Base-by-base conservation (phyloP, 2,888 invertebrate species). In the Acleris laterana region DNA sequence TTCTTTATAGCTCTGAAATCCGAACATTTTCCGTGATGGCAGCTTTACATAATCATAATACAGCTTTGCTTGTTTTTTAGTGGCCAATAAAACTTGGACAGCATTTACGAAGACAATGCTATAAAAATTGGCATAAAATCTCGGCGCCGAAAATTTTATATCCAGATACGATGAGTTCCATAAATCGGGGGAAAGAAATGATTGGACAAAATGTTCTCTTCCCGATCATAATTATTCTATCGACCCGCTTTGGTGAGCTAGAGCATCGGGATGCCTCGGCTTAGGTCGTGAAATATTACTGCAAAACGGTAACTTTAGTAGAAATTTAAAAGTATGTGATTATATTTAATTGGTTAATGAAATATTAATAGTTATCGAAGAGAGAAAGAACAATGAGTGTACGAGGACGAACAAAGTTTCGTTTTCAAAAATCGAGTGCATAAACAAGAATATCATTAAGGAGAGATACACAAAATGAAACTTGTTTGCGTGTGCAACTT, bases 121-220 rank as follows among this genome's bases (percentile, higher is more conserved):
- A 87, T 90, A 90, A 90, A 90, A 89, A 85, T 86, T 84, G 87
- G 81, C 84, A 88, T 91, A 90, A 90, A 91, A 89, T 88, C 85
- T 83, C 81, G 85, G 81, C 86, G 87, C 84, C 85, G 81, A 88
- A 87, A 83, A 81, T 85, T 87, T 90, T 88, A 89, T 86, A 81
- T 77, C 80, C 74, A 74, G 74, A 84, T 81, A 84, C 80, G 81
- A 77, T 80, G 74, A 82, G 82, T 77, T 84, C 84, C 85, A 84
- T 85, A 87, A 86, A 84, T 76, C 78, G 74, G 74, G 76, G 77
- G 80, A 74, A 72, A 78, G 76, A 76, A 83, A 85, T 84, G 77
- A 85, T 85, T 82, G 81, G 79, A 75, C 79, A 72, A 79, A 83
- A 83, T 76, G 74, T 69, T 72, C 73, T 70, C 70, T 72, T 76